Conservation (phyloP, 2,888 invertebrate species). For the Zygothrica quintamaculata region DNA sequence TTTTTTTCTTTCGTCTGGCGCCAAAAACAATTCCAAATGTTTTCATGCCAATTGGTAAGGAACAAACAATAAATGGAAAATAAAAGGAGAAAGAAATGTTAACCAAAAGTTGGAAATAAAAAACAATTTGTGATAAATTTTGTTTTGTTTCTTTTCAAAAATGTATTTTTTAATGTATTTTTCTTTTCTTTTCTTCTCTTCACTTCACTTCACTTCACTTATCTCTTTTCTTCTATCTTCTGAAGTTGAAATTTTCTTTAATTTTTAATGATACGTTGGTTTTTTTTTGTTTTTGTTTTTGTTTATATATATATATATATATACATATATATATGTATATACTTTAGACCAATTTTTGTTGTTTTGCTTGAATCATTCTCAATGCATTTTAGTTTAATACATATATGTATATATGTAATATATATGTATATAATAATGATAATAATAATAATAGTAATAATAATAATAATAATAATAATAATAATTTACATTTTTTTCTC, state of each 20-base stretch:
- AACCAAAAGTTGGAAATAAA: conserved; percentile 68
- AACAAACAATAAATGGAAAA: not conserved
- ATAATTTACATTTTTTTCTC: conserved; percentile 57
- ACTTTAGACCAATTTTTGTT: conserved; percentile 11
- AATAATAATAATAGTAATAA: conserved; percentile 16
- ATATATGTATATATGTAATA: conserved; percentile 32
- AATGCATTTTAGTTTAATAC: no score
- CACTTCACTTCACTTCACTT: no score
- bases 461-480: conserved; percentile 36
- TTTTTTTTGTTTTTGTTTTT: conserved; percentile 46
- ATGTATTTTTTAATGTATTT: conserved; percentile 36
- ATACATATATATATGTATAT: conserved; percentile 21
- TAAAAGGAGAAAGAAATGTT: no score
- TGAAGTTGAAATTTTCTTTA: no score
- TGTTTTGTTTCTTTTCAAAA: conserved; percentile 58
- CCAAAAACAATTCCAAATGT: conserved; percentile 16
- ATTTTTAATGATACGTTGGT: conserved; percentile 74
- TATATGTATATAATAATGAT: conserved; percentile 19
- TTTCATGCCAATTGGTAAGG: conserved; percentile 44
- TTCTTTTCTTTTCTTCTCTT: no score
- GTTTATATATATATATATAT: conserved; percentile 27
- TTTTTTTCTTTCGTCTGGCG: no score
- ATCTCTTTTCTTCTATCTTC: no score
- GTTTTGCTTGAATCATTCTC: no score
- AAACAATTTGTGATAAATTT: conserved; percentile 64